phyloP scores from a whole-genome alignment of 2,888 invertebrate species.

The Augochlorella aurata region DNA sequence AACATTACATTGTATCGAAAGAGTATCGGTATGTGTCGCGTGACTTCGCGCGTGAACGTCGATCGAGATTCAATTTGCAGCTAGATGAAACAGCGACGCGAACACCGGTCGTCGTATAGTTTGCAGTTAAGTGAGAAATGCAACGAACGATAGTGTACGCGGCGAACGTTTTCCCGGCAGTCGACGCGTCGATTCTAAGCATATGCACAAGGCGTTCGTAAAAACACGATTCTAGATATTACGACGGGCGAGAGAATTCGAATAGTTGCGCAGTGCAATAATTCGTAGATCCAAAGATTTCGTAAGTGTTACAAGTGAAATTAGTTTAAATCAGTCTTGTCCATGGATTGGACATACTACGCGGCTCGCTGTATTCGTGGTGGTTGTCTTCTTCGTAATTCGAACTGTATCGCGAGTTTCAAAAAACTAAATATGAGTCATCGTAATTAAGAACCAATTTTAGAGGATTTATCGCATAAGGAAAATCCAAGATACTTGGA shows the following conservation, averaged over 20 bases:
- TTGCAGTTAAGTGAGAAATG: no score
- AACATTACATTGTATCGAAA: no score
- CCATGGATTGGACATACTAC: background rate
- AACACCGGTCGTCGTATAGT: no score
- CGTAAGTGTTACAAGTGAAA: constrained; percentile 12
- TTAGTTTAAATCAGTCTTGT: constrained; percentile 17
- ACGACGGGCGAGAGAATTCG: constrained; percentile 8
- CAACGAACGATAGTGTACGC: background rate
- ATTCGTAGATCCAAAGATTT: constrained; percentile 30
- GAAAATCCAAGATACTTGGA: background rate
- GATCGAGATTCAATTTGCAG: background rate
- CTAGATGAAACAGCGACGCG: no score
- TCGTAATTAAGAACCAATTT: background rate
- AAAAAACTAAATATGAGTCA: background rate
- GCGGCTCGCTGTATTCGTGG: background rate
- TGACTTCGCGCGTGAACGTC: background rate
- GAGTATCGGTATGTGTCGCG: no score
- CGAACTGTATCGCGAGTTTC: background rate
- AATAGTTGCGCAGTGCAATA: constrained; percentile 34
- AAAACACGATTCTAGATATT: constrained; percentile 36
- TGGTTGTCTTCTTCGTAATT: background rate
- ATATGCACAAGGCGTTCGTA: constrained; percentile 30
- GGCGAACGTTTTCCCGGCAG: background rate
- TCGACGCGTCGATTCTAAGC: constrained; percentile 17
- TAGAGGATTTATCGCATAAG: constrained; percentile 5